Base-by-base conservation (phyloP, 2,797 vertebrate species). In the Pygocentrus nattereri region DNA sequence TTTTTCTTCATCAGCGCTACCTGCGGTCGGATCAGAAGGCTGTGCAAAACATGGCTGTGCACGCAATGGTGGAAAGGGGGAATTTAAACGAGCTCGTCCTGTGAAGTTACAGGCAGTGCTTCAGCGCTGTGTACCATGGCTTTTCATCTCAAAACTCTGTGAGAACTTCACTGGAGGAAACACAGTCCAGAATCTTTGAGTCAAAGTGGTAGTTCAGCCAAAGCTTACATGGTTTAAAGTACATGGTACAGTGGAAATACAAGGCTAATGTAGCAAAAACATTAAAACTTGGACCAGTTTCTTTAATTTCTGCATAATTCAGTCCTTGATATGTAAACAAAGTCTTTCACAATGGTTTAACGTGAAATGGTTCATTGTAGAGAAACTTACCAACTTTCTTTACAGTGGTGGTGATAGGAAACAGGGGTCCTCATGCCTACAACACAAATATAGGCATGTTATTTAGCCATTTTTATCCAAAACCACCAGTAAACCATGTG, bases 1-100 rank as follows among this genome's bases (percentile, higher is more conserved):
- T 90, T 88, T 11, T 12, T 44, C 90, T 92, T 93, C 90, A 81
- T 82, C 83, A 85, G 88, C 21, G 82, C 88, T 91, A 92, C 88
- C 90, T 91, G 91, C 82, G 92, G 89, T 91, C 88, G 88, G 84
- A 72, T 81, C 84, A 85, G 83, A 87, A 73, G 85, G 38, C 61
- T 88, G 44, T 76, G 82, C 30, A 74, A 72, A 82, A 91, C 89
- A 87, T 73, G 80, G 84, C 73, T 70, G 82, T 54, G 90, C 91
- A 91, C 87, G 87, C 85, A 89, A 90, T 61, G 84, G 76, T 84
- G 80, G 80, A 64, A 68, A 62, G 34, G 12, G 68, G 73, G 56
- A 69, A 56, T 78, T 85, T 80, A 72, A 41, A 73, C 65, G 27
- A 80, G 70, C 25, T 30, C 61, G 74, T 85, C 30, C 69, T 76